Percentiles rank a stretch among this genome's conserved stretches.
Evolutionary conservation across 1,140 invertebrate genomes (phyloP).

Genomic region (Pteromalus puparum): DNA sequence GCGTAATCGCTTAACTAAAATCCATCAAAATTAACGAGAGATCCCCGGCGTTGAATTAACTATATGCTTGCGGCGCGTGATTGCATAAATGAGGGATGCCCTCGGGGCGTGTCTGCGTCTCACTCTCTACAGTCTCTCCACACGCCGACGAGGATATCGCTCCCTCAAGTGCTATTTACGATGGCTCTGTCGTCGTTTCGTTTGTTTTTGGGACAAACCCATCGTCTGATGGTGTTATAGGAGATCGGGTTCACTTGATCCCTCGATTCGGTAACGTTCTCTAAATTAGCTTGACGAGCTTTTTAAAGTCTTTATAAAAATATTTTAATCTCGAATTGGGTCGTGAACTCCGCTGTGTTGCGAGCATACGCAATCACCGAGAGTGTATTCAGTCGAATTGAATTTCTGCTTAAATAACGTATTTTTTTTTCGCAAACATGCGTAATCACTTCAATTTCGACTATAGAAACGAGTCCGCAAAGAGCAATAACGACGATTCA

Average conservation of each 20-base stretch:
- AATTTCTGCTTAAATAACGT: too few species aligned
- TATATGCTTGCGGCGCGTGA: not conserved
- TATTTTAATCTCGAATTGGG: too few species aligned
- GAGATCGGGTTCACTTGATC: not conserved
- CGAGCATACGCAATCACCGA: too few species aligned
- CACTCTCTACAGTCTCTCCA: not conserved
- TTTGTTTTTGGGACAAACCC: not conserved
- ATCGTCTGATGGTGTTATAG: not conserved
- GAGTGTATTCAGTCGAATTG: too few species aligned
- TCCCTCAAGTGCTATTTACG: slow-evolving; percentile 12
- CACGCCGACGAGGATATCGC: not conserved
- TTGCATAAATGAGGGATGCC: slow-evolving; percentile 30
- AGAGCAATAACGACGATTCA: not conserved
- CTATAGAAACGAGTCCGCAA: not conserved
- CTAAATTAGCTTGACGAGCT: not conserved
- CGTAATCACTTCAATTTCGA: too few species aligned
- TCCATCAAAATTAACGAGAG: slow-evolving; percentile 40
- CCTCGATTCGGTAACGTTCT: not conserved
- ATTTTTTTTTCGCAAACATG: too few species aligned
- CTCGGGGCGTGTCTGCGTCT: not conserved
- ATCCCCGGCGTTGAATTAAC: slow-evolving; percentile 11
- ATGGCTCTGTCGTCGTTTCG: not conserved
- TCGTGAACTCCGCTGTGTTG: too few species aligned
- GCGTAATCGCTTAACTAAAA: slow-evolving; percentile 45
- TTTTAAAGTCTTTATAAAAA: not conserved